Conservation (phyloP, 2,113 vertebrate species). For the Labeo catla region DNA sequence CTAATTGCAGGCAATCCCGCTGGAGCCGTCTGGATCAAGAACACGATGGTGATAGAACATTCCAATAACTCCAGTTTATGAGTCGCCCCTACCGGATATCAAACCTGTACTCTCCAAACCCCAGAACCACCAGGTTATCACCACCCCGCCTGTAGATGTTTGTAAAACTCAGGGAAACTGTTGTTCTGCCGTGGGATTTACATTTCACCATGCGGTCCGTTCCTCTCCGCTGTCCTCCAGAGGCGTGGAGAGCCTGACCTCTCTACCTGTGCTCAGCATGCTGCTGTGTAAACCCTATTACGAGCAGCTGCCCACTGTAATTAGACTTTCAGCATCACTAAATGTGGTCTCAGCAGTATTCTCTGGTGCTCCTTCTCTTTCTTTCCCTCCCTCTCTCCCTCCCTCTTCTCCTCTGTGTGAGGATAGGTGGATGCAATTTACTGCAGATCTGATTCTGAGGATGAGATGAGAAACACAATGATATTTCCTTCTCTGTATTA, state of each 20-base stretch:
- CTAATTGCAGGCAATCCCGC: background rate
- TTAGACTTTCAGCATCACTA: constrained; percentile 68
- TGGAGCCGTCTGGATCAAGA: background rate
- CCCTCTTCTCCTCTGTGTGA: background rate
- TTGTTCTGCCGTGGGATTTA: constrained; percentile 33
- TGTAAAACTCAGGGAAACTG: background rate
- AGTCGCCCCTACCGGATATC: background rate
- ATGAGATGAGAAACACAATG: constrained; percentile 50
- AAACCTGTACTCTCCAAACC: background rate
- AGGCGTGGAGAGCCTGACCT: background rate
- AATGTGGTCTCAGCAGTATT: constrained; percentile 56
- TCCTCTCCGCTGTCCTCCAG: constrained; percentile 25
- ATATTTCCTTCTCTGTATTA: constrained; percentile 43
- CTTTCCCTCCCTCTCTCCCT: background rate
- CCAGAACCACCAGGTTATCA: background rate
- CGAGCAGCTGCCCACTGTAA: constrained; percentile 69
- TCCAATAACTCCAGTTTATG: constrained; percentile 5
- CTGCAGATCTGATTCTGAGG: constrained; percentile 32
- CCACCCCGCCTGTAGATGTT: background rate
- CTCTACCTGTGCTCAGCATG: constrained; percentile 59
- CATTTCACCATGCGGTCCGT: background rate
- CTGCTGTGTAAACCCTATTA: constrained; percentile 69
- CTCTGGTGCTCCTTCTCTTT: constrained; percentile 8
- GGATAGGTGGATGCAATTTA: constrained; percentile 50
- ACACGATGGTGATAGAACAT: background rate